These are phyloP conservation scores for Meloidogyne exigua DNA, from an alignment of 1,140 invertebrate species.

Conservation along the genomic window DNA sequence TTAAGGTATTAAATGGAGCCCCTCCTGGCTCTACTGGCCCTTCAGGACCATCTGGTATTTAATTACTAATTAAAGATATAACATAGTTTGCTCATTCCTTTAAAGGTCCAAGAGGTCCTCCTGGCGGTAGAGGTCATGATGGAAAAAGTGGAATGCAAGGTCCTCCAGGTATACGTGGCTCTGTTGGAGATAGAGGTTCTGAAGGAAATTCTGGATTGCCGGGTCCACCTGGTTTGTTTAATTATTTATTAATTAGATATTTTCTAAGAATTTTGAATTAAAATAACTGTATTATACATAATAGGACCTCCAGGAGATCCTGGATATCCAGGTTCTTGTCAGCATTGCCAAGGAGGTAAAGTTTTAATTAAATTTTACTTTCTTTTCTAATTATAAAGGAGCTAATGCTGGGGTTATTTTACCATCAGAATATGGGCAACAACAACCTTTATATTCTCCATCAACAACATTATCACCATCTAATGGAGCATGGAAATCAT, in stretches of 20 bases:
- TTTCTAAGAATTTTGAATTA: neutral
- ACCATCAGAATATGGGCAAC: neutral
- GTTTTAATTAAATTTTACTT: neutral
- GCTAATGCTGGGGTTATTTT: constrained; percentile 10
- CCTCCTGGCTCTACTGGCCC: constrained; percentile 55
- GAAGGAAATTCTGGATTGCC: constrained; percentile 44
- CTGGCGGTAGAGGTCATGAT: constrained; percentile 43
- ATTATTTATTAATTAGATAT: neutral
- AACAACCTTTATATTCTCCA: neutral
- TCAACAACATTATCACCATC: neutral
- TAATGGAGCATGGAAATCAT: neutral
- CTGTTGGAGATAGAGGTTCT: constrained; percentile 43
- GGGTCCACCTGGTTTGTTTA: constrained; percentile 40
- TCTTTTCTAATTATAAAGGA: neutral
- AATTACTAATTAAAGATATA: neutral
- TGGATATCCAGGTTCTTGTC: constrained; percentile 40
- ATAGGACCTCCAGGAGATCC: constrained; percentile 39
- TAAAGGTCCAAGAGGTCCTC: constrained; percentile 26
- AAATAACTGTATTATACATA: neutral
- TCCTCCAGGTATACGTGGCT: constrained; percentile 34
- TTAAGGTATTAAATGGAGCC: constrained; percentile 53
- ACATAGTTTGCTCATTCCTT: too few species aligned
- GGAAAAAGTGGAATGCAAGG: constrained; percentile 44
- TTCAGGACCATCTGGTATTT: constrained; percentile 17
- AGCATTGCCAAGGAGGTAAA: constrained; percentile 40